A percentile compares a stretch with the other conserved stretches of the same genome.
phyloP scores from a whole-genome alignment of 1,140 invertebrate species.

The Maniola jurtina region DNA sequence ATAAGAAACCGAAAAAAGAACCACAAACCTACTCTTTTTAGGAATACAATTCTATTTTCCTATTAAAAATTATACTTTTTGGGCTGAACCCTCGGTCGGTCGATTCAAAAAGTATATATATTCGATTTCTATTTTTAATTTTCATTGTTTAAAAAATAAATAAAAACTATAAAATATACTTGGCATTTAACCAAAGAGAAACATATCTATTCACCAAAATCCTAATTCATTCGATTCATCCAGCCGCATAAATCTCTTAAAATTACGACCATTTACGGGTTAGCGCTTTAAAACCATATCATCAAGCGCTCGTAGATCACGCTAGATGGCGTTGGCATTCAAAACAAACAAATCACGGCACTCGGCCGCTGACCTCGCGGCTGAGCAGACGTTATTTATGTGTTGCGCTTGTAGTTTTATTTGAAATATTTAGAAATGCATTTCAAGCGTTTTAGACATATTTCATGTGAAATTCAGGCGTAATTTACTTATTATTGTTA shows the following conservation, averaged over 20 bases:
- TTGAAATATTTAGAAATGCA: slow-evolving; percentile 21
- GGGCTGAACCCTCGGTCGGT: no score
- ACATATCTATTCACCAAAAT: not conserved
- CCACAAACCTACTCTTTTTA: no score
- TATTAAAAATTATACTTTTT: no score
- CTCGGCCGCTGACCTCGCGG: slow-evolving; percentile 21
- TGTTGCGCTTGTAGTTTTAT: slow-evolving; percentile 24
- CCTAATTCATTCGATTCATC: not conserved
- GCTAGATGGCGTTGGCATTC: slow-evolving; percentile 27
- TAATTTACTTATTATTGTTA: no score
- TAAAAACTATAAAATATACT: no score
- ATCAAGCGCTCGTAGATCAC: slow-evolving; percentile 24
- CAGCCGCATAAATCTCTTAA: not conserved
- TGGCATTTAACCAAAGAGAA: not conserved
- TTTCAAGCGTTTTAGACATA: not conserved
- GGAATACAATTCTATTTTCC: no score
- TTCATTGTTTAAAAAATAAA: no score
- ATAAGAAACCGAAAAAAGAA: no score
- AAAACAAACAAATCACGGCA: slow-evolving; percentile 30
- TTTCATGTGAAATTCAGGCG: no score
- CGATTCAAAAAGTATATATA: no score
- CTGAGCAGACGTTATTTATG: slow-evolving; percentile 30
- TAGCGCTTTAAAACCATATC: slow-evolving; percentile 1
- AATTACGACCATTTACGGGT: slow-evolving; percentile 7
- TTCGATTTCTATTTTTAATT: no score